Evolutionary conservation across 2,797 vertebrate genomes (phyloP).

Genomic region (Carduelis carduelis): DNA sequence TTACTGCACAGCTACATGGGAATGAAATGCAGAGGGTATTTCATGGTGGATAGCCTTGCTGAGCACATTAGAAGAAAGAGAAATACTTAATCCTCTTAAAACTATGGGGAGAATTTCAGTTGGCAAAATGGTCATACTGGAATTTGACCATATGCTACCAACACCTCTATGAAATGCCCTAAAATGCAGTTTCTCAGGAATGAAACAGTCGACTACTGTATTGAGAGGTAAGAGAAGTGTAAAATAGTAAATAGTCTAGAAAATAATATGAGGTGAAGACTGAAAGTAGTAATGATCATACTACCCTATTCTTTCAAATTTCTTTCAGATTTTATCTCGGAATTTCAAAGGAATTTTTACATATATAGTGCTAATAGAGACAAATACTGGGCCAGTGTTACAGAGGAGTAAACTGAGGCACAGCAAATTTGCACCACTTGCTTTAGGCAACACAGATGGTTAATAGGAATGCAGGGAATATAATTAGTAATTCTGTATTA

Average conservation of each 20-base stretch:
- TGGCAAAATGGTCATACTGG: slow-evolving; percentile 34
- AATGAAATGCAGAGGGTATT: slow-evolving; percentile 27
- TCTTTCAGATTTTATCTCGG: background rate
- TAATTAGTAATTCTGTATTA: slow-evolving; percentile 11
- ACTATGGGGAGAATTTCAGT: slow-evolving; percentile 25
- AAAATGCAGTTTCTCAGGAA: slow-evolving; percentile 12
- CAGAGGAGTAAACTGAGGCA: slow-evolving; percentile 23
- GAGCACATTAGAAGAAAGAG: background rate
- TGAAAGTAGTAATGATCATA: background rate
- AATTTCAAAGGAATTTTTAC: background rate
- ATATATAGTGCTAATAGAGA: background rate
- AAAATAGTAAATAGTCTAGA: slow-evolving; percentile 18
- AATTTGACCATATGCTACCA: slow-evolving; percentile 48
- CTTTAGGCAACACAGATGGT: slow-evolving; percentile 9
- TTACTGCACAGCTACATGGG: background rate
- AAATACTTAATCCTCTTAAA: slow-evolving; percentile 39
- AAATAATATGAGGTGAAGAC: background rate
- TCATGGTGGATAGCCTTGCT: background rate
- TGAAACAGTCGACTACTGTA: slow-evolving; percentile 29
- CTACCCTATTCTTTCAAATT: background rate
- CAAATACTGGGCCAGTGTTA: background rate
- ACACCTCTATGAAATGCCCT: slow-evolving; percentile 9
- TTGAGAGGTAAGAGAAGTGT: background rate
- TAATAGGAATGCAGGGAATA: slow-evolving; percentile 3
- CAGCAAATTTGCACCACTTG: background rate